Conservation (phyloP, 1,140 invertebrate species). For the Physella acuta region DNA sequence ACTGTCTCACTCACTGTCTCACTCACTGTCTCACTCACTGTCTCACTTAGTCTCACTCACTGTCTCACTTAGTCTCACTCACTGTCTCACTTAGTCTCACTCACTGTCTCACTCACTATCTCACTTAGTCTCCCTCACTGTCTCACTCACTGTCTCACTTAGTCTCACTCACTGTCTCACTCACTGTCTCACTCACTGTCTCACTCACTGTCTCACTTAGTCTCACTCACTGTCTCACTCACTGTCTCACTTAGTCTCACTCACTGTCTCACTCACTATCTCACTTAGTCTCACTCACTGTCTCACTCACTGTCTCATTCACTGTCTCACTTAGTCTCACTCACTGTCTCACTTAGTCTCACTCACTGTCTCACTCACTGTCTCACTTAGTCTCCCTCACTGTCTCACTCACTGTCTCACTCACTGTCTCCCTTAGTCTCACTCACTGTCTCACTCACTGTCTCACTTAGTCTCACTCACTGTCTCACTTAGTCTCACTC, state of each 20-base stretch:
- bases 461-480: not conserved
- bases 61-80: conserved; percentile 6
- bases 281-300: not conserved
- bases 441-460: conserved; percentile 3
- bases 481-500: not conserved
- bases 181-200: conserved; percentile 10
- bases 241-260: not conserved
- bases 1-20: not conserved
- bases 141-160: conserved; percentile 8
- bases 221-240: not conserved
- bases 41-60: conserved; percentile 11
- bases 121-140: conserved; percentile 4
- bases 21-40: not conserved
- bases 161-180: not conserved
- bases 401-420: conserved; percentile 1
- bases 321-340: not conserved
- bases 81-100: conserved; percentile 2
- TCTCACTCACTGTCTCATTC: conserved; percentile 3
- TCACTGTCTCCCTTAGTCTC: not conserved
- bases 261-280: not conserved
- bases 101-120: too few species aligned
- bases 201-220: conserved; percentile 9
- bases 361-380: not conserved
- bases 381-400: not conserved
- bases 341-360: not conserved